Evolutionary conservation across 1,140 invertebrate species (phyloP).

Genomic region (Zaprionus gabonicus): DNA sequence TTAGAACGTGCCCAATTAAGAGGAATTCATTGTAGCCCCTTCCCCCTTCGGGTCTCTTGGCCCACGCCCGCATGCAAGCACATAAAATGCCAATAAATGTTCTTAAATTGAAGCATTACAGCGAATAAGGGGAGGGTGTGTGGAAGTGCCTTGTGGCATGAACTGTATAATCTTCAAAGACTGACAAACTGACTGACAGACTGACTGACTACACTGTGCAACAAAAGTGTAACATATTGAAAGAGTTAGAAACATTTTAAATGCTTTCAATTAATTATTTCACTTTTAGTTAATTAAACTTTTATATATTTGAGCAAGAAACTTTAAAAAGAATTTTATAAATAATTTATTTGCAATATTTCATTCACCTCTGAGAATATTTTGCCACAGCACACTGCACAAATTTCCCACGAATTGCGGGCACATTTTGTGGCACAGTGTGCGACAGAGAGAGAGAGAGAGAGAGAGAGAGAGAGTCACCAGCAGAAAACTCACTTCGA

Average conservation of each 20-base stretch:
- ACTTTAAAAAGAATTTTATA: too few relatives aligned
- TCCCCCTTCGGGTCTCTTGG: not conserved
- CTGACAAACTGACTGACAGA: not conserved
- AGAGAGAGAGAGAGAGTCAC: not conserved
- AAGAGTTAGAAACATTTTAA: too few relatives aligned
- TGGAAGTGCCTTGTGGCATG: not conserved
- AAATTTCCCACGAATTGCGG: not conserved
- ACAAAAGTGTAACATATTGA: too few relatives aligned
- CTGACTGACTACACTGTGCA: not conserved
- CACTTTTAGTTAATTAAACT: not conserved
- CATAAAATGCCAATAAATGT: constrained; percentile 76
- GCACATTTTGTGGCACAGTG: not conserved
- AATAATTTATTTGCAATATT: not conserved
- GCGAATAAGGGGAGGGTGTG: too few relatives aligned
- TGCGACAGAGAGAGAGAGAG: too few relatives aligned
- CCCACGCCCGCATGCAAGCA: constrained; percentile 52
- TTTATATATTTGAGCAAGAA: not conserved
- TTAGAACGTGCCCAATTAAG: constrained; percentile 60
- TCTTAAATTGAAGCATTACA: constrained; percentile 46
- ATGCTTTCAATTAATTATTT: not conserved
- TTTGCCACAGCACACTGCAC: not conserved
- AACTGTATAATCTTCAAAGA: not conserved
- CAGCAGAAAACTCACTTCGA: not conserved
- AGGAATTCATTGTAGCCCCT: constrained; percentile 20
- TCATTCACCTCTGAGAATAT: not conserved